phyloP scores from a whole-genome alignment of 2,888 invertebrate species.

The Augiades crinisus region DNA sequence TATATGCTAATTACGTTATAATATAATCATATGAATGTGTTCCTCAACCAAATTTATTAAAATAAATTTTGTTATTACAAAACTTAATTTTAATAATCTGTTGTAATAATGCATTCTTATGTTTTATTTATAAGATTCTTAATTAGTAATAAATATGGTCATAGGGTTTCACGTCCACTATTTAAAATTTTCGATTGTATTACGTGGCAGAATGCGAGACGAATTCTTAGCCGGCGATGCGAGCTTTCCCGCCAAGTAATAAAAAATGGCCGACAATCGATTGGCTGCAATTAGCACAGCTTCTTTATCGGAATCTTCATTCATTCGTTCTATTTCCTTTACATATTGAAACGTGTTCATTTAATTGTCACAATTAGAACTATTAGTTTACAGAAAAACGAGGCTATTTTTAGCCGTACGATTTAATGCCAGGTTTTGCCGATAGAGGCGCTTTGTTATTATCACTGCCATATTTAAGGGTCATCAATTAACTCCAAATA shows the following conservation, averaged over 20 bases:
- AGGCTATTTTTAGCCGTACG: not conserved
- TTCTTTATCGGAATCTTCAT: constrained; percentile 15
- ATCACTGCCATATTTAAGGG: too few species aligned
- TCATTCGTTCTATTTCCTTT: constrained; percentile 12
- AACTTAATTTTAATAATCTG: too few species aligned
- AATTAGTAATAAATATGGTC: too few species aligned
- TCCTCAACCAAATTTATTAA: too few species aligned
- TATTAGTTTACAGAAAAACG: too few species aligned
- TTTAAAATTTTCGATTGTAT: not conserved
- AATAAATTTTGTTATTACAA: too few species aligned
- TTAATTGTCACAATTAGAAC: constrained; percentile 2
- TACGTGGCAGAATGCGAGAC: constrained; percentile 10
- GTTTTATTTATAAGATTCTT: too few species aligned
- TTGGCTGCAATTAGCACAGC: constrained; percentile 4
- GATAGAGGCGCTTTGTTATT: not conserved
- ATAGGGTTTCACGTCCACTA: too few species aligned
- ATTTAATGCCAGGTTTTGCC: not conserved
- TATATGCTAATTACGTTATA: too few species aligned
- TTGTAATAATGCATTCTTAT: too few species aligned
- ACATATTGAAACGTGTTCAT: not conserved
- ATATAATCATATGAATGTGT: too few species aligned
- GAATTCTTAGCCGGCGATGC: not conserved
- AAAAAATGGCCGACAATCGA: constrained; percentile 21
- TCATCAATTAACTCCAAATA: too few species aligned
- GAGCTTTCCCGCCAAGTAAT: constrained; percentile 7